phyloP scores from a whole-genome alignment of 1,140 invertebrate species.

The Eumeta japonica region DNA sequence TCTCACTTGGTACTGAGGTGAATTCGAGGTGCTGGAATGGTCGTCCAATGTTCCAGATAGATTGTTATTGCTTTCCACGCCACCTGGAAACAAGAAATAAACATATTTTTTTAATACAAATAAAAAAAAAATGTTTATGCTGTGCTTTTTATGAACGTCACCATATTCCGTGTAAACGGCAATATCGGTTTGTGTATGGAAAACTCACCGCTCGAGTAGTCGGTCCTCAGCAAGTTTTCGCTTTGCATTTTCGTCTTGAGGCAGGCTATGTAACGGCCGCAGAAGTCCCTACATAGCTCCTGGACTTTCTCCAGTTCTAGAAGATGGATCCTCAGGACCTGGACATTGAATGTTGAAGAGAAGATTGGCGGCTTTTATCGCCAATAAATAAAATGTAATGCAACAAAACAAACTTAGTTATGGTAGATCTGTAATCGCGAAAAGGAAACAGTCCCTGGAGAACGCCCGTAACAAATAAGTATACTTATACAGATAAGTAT shows the following conservation, averaged over 20 bases:
- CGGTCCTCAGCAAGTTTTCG: conserved; percentile 81
- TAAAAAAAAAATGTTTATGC: too few relatives aligned
- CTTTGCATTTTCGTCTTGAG: conserved; percentile 97
- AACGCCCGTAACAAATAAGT: too few relatives aligned
- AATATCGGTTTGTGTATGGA: background rate
- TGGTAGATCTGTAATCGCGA: too few relatives aligned
- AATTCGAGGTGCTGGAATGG: conserved; percentile 54
- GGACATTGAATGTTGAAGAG: conserved; percentile 29
- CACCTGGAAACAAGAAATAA: conserved; percentile 26
- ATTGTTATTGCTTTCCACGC: conserved; percentile 54
- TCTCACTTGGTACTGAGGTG: conserved; percentile 54
- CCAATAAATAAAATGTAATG: too few relatives aligned
- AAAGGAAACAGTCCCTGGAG: too few relatives aligned
- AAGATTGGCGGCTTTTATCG: too few relatives aligned
- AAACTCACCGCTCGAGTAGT: conserved; percentile 60
- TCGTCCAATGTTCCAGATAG: conserved; percentile 48
- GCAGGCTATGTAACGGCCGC: conserved; percentile 93
- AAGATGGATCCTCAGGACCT: conserved; percentile 94
- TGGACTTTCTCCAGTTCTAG: conserved; percentile 95
- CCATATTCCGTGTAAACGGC: background rate
- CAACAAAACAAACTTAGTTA: too few relatives aligned
- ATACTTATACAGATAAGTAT: too few relatives aligned
- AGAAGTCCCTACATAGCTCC: conserved; percentile 96
- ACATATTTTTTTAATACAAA: too few relatives aligned
- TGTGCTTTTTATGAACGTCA: too few relatives aligned